Evolutionary conservation across 1,140 invertebrate genomes (phyloP).

Genomic region (Dendroctonus valens): DNA sequence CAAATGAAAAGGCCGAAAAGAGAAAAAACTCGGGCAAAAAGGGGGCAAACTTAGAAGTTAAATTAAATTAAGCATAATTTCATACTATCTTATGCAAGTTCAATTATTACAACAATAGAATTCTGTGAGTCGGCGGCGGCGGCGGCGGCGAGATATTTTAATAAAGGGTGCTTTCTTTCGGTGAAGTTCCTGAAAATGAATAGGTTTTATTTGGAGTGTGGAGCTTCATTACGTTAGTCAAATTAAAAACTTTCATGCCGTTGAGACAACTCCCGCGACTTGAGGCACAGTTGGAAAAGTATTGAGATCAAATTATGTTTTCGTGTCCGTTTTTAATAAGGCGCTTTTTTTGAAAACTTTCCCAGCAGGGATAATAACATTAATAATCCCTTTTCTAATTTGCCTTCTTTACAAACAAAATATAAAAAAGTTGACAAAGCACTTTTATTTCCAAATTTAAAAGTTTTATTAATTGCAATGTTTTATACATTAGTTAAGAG

Average conservation of each 20-base stretch:
- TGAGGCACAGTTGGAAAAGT: no score
- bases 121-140: slow-evolving; percentile 20
- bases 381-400: no score
- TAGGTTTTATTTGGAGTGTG: slow-evolving; percentile 26
- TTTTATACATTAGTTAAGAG: no score
- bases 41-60: slow-evolving; percentile 14
- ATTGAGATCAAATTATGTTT: no score
- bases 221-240: slow-evolving; percentile 28
- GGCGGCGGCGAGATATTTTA: slow-evolving; percentile 27
- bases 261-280: not conserved
- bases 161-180: slow-evolving; percentile 23
- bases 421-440: no score
- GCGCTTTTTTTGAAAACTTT: no score
- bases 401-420: no score
- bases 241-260: slow-evolving; percentile 23
- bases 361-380: no score
- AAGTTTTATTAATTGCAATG: no score
- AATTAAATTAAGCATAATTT: slow-evolving; percentile 32
- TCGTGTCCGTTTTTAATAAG: no score
- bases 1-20: slow-evolving; percentile 1
- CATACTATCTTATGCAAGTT: slow-evolving; percentile 30
- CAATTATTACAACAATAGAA: slow-evolving; percentile 33
- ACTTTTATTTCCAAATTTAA: no score
- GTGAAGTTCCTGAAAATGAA: slow-evolving; percentile 17
- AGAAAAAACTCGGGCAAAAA: slow-evolving; percentile 3